Evolutionary conservation across 2,888 invertebrate genomes (phyloP), one percentile per base, ranked within the genome.

Genomic region (Drosophila meridiana): DNA sequence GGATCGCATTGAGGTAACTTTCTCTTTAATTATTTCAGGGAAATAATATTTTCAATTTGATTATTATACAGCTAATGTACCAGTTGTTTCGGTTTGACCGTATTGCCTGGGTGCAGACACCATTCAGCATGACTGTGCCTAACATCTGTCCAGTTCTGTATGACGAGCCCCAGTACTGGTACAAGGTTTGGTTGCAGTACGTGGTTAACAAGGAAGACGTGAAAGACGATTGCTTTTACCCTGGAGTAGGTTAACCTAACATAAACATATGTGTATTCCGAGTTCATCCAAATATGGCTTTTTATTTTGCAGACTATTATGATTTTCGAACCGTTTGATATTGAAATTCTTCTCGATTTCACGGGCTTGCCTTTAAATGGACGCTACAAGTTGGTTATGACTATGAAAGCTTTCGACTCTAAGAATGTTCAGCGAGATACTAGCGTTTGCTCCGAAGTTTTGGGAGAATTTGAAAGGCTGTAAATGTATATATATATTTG

Each of bases 151-250:
- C 40, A 2, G 6, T 40, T 40, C 2, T 40, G 6, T 40, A 40
- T n/a, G 48, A 78, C 4, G 4, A 28, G 8, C 11, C 43, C 0
- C 61, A 64, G 20, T 45, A 43, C 14, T 67, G 74, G 74, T 77
- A 78, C 28, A 40, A 28, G 0, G 3, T 7, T 26, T 78, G 64
- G 70, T 55, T 47, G 1, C 4, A 42, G 9, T 1, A 77, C 11
- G 4, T 78, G 14, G 56, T 4, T 9, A 77, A 77, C 38, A 9
- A 9, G 0, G 9, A 64, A 2, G 73, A 74, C 0, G 38, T 78
- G 2, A 47, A 48, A 26, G 5, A 9, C 4, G 47, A 63, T 8
- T 78, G 79, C 40, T 4, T 72, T 9, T 42, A 59, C 5, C 65
- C 43, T 20, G 70, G 70, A 0, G 74, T 77, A 66, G 32, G 64